These are phyloP conservation scores for Drosophila falleni DNA, from an alignment of 2,888 invertebrate genomes.

Conservation along the genomic window DNA sequence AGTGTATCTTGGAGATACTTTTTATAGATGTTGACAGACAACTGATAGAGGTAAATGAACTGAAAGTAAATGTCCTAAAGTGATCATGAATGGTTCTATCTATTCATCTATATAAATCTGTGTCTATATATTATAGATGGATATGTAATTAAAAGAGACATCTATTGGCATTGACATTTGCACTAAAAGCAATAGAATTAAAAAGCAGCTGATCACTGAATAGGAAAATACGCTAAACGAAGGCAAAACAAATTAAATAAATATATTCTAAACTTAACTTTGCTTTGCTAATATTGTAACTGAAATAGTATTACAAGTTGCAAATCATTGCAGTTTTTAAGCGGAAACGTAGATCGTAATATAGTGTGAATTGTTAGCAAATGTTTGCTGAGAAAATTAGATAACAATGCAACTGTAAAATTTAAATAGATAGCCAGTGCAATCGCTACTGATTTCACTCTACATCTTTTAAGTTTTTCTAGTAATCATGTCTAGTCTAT, in stretches of 20 bases:
- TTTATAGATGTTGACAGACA: conserved; percentile 24
- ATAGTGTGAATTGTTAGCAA: conserved; percentile 16
- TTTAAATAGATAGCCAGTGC: conserved; percentile 7
- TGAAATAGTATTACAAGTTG: conserved; percentile 7
- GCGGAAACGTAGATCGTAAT: conserved; percentile 15
- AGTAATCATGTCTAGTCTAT: conserved; percentile 7
- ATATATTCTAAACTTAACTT: conserved; percentile 8
- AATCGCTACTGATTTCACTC: neutral
- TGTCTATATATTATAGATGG: neutral
- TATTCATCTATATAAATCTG: neutral
- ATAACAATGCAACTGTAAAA: conserved; percentile 5
- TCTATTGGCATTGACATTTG: conserved; percentile 31
- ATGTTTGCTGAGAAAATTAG: neutral
- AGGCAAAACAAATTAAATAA: conserved; percentile 11
- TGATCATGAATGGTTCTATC: neutral
- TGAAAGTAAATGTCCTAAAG: conserved; percentile 2
- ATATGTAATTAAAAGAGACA: conserved; percentile 11
- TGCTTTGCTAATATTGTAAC: neutral
- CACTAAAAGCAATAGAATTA: conserved; percentile 2
- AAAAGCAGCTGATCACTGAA: conserved; percentile 15
- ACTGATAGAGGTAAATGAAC: conserved; percentile 61
- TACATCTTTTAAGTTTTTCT: neutral
- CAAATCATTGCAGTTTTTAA: conserved; percentile 9
- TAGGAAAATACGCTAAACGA: neutral
- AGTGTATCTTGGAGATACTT: conserved; percentile 15